These are phyloP conservation scores for Marasmarcha lunaedactyla DNA, from an alignment of 2,888 invertebrate genomes.

Conservation along the genomic window DNA sequence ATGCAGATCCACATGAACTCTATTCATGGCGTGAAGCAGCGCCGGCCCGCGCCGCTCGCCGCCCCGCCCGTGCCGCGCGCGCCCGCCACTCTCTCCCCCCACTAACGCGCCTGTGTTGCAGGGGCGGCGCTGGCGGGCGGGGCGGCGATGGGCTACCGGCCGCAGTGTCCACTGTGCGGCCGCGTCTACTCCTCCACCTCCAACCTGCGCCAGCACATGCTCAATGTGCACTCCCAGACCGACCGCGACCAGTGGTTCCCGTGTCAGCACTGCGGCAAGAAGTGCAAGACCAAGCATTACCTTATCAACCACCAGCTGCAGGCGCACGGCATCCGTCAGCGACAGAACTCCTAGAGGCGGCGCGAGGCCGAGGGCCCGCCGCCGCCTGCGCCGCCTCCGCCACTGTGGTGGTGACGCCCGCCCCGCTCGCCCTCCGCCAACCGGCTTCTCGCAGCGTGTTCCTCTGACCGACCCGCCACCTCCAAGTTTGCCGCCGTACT, in stretches of 20 bases:
- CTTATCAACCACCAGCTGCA: constrained; percentile 82
- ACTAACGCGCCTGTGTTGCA: constrained; percentile 74
- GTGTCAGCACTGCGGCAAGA: constrained; percentile 80
- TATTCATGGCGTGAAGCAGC: constrained; percentile 75
- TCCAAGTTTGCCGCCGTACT: background rate
- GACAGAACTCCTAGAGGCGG: constrained; percentile 70
- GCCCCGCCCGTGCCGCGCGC: constrained; percentile 35
- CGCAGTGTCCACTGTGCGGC: constrained; percentile 78
- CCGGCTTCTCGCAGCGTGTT: too few species aligned
- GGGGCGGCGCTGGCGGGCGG: constrained; percentile 73
- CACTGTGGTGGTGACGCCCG: constrained; percentile 23
- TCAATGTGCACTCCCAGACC: constrained; percentile 79
- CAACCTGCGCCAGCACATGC: constrained; percentile 82
- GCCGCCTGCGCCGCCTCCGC: constrained; percentile 25
- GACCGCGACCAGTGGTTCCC: constrained; percentile 78
- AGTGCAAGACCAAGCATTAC: constrained; percentile 82
- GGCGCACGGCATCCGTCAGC: constrained; percentile 80
- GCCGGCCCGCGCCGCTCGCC: constrained; percentile 56
- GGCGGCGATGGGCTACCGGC: constrained; percentile 68
- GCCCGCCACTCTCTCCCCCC: constrained; percentile 33
- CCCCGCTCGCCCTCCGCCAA: constrained; percentile 11
- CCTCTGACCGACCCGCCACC: constrained; percentile 25
- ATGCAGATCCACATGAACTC: constrained; percentile 77
- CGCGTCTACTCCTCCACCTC: constrained; percentile 79
- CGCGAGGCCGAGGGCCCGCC: constrained; percentile 38